Conservation (phyloP, 2,888 invertebrate species). For the Morpho helenor region DNA sequence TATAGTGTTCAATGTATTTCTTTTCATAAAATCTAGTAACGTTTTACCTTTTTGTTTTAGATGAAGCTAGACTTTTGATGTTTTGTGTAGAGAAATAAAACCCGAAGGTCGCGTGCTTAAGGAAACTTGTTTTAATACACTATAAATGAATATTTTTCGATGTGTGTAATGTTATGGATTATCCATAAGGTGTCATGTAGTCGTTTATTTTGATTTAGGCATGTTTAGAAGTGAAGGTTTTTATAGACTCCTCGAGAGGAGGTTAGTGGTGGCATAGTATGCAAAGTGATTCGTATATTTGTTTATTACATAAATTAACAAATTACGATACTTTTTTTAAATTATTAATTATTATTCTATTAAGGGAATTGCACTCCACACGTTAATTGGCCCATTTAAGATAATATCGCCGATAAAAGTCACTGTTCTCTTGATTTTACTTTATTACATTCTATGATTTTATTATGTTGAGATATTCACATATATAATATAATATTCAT, state of each 20-base stretch:
- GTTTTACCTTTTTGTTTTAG: constrained; percentile 50
- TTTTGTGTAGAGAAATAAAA: constrained; percentile 56
- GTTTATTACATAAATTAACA: not conserved
- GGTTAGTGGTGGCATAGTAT: constrained; percentile 15
- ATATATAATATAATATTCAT: too few species aligned
- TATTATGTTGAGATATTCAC: too few species aligned
- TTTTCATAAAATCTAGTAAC: constrained; percentile 44
- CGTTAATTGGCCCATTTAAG: too few species aligned
- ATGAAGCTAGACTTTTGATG: constrained; percentile 68
- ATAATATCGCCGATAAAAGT: too few species aligned
- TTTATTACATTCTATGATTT: too few species aligned
- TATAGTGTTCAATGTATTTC: constrained; percentile 50
- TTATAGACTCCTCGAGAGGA: constrained; percentile 18
- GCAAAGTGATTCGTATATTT: constrained; percentile 1
- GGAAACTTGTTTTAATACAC: constrained; percentile 59
- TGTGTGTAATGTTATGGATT: constrained; percentile 55
- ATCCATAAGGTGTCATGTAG: constrained; percentile 45
- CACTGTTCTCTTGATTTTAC: too few species aligned
- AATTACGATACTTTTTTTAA: too few species aligned
- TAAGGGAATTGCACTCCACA: too few species aligned
- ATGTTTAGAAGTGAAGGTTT: constrained; percentile 21
- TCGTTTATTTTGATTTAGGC: constrained; percentile 34
- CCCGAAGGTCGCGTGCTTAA: constrained; percentile 46
- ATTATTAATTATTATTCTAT: too few species aligned
- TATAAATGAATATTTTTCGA: constrained; percentile 68